These are phyloP conservation scores for Anser cygnoides DNA, from an alignment of 2,113 vertebrate species.

Conservation along the genomic window DNA sequence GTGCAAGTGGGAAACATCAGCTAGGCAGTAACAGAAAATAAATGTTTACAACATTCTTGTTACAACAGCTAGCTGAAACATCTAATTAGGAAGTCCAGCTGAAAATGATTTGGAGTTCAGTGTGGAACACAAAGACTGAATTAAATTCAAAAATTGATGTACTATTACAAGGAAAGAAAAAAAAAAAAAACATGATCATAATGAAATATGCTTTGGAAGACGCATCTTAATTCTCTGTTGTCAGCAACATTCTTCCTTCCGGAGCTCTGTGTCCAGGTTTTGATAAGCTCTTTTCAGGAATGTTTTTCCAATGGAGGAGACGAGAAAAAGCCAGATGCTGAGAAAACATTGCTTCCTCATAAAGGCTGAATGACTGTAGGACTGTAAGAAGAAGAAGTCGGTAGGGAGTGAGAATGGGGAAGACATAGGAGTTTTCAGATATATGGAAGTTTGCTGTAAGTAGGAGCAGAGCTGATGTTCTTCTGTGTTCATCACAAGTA, in stretches of 20 bases:
- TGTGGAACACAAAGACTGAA: not conserved
- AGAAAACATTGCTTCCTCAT: not conserved
- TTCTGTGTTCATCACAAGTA: not conserved
- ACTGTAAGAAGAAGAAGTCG: not conserved
- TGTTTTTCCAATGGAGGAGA: not conserved
- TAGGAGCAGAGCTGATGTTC: not conserved
- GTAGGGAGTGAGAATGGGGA: not conserved
- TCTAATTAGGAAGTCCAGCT: not conserved
- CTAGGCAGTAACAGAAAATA: not conserved
- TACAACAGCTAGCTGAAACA: not conserved
- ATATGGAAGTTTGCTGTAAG: not conserved
- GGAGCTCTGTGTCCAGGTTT: not conserved
- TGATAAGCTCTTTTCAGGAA: not conserved
- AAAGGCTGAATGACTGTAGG: not conserved
- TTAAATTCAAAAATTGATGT: not conserved
- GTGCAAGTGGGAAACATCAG: not conserved
- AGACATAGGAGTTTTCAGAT: not conserved
- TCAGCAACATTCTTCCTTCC: not conserved
- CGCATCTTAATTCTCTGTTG: not conserved
- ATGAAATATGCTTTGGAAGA: not conserved
- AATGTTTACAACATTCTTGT: not conserved
- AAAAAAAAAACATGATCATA: not conserved
- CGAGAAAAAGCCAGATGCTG: not conserved
- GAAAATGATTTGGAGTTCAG: not conserved
- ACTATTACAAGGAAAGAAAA: not conserved